These are phyloP conservation scores for Actenoides hombroni DNA, from an alignment of 2,113 vertebrate genomes.

Conservation along the genomic window DNA sequence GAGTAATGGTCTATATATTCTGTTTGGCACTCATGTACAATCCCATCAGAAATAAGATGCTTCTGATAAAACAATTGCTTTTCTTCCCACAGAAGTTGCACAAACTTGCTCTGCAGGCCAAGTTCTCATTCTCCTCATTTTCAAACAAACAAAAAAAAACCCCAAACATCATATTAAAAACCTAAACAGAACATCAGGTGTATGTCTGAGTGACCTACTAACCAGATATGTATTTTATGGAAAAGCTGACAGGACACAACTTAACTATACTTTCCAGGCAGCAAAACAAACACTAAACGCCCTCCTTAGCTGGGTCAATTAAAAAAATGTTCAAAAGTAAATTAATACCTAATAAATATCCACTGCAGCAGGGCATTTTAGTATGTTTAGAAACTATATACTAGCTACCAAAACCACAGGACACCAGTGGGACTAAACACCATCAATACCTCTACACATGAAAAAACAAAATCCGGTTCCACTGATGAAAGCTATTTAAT, in stretches of 20 bases:
- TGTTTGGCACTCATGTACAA: constrained; percentile 15
- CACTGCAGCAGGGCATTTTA: background rate
- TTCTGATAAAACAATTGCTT: background rate
- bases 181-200: background rate
- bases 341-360: background rate
- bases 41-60: constrained; percentile 14
- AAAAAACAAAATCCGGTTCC: background rate
- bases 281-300: background rate
- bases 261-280: background rate
- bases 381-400: background rate
- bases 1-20: constrained; percentile 49
- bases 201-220: background rate
- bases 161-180: background rate
- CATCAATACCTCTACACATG: background rate
- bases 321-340: background rate
- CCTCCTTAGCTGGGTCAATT: background rate
- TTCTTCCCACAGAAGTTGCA: background rate
- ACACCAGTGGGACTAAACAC: background rate
- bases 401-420: background rate
- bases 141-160: background rate
- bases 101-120: background rate
- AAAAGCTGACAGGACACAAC: background rate
- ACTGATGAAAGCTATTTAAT: background rate
- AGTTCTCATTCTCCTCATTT: background rate
- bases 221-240: rapidly evolving